phyloP scores from a whole-genome alignment of 2,797 vertebrate species.

The Pipistrellus pygmaeus region DNA sequence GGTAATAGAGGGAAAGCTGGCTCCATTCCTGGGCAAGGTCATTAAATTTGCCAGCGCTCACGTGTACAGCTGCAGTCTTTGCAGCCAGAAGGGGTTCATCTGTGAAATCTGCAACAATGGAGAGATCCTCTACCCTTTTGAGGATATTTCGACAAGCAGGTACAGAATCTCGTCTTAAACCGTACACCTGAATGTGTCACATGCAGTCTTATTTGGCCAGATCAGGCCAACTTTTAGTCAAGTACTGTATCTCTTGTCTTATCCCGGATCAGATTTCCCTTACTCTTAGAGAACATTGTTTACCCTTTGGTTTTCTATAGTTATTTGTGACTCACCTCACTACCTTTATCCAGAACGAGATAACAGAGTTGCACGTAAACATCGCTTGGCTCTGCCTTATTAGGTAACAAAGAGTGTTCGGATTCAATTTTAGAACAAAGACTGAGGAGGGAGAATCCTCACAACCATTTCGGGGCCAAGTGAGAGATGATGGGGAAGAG shows the following conservation, averaged over 20 bases:
- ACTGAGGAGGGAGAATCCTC: neutral
- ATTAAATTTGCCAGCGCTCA: slow-evolving; percentile 98
- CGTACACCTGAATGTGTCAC: neutral
- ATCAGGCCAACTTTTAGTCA: neutral
- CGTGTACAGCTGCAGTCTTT: slow-evolving; percentile 97
- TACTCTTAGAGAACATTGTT: neutral
- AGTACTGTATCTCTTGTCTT: slow-evolving; percentile 6
- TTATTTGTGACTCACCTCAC: neutral
- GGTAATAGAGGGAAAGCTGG: slow-evolving; percentile 98
- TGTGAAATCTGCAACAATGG: slow-evolving; percentile 98
- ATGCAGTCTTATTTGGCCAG: neutral
- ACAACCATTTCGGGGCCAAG: neutral
- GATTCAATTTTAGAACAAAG: slow-evolving; percentile 54
- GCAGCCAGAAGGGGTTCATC: slow-evolving; percentile 99
- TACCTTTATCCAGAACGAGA: slow-evolving; percentile 46
- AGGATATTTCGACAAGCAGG: slow-evolving; percentile 97
- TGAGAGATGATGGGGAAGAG: neutral
- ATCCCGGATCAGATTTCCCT: neutral
- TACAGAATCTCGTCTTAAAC: slow-evolving; percentile 83
- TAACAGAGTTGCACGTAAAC: slow-evolving; percentile 8
- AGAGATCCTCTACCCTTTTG: slow-evolving; percentile 98
- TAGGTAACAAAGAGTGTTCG: neutral
- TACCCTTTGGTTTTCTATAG: neutral
- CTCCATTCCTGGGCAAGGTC: slow-evolving; percentile 97
- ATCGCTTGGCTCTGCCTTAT: neutral